Base-by-base conservation (phyloP, 2,888 invertebrate genomes). In the Magallana nippona region DNA sequence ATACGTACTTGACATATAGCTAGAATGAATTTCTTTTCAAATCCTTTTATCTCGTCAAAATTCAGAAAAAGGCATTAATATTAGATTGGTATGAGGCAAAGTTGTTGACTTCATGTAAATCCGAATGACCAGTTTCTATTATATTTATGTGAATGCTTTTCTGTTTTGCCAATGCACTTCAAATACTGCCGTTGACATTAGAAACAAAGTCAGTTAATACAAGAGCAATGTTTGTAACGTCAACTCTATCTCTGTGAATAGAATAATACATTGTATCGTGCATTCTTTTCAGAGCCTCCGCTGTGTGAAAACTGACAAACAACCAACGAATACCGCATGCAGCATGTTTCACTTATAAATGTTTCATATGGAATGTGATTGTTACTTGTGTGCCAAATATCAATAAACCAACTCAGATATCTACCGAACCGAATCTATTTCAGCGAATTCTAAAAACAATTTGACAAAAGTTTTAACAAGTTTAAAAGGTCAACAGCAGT, bases 181-280 rank as follows among this genome's bases (percentile, higher is more conserved):
- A 11, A 91, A 90, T 78, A 92, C 86, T 5, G 92, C 89, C 82
- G 85, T 93, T 92, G 78, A 93, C 91, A 81, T 92, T 93, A n/a
- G 92, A 92, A 55, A 91, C 90, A 82, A 93, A 93, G 84, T 93
- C 93, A 22, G 93, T 93, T 63, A 93, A 82, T 15, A 93, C 87
- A 62, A 93, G 89, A 62, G 87, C 89, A 22, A 91, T 87, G 84
- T 93, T 92, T 3, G 87, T 87, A 1, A 91, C 91, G 58, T 84
- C 88, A 2, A 87, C 82, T 17, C 92, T 84, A 85, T 93, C 93
- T 19, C 93, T 93, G 81, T 89, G 90, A 8, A 63, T 82, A 0
- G 84, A 55, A 5, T 89, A 90, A 85, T 91, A 93, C 88, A 92
- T 90, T 58, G 88, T 83, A 19, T 81, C 85, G 10, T 90, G 85